Base-by-base conservation (phyloP, 2,797 vertebrate genomes). In the Gobionotothen gibberifrons region DNA sequence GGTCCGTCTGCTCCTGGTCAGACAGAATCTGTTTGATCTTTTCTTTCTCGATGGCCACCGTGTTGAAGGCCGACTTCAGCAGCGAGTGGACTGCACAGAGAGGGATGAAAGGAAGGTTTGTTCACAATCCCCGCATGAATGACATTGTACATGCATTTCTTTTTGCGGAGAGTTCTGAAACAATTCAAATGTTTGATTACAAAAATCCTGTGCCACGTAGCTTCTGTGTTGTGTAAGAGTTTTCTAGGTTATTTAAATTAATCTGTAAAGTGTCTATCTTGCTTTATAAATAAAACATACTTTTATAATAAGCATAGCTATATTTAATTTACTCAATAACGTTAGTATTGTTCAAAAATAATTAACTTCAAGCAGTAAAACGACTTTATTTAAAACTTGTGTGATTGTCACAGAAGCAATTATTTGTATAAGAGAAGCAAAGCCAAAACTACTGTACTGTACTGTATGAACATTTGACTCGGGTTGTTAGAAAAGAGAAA, bases 51-150 rank as follows among this genome's bases (percentile, higher is more conserved):
- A 99, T 99, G 78, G 98, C 97, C 92, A 99, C 97, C 53, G 97
- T 99, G 92, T 99, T 99, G 93, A 99, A 99, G 17, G 98, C 97
- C 62, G 98, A 98, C 95, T 98, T 99, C 94, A 99, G 92, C 86
- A 98, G 96, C 71, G 97, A 97, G 88, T 99, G 98, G 60, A 99
- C 98, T 99, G 87, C 11, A 79, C 40, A 64, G 16, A 81, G 72
- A 80, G 5, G 9, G 26, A 77, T 15, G 58, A 56, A 59, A 5
- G 8, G 48, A 19, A 47, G 70, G 6, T 40, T 5, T 40, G 36
- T 12, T 15, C 8, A 19, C 29, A 67, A 49, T 60, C 46, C 2
- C 9, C 0, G 0, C 56, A 53, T 29, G 2, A 39, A 44, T 63
- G 64, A 56, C 26, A 39, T 29, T n/a, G 16, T 36, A 8, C 32